These are phyloP conservation scores for Eutolmus rufibarbis DNA, from an alignment of 2,888 invertebrate genomes.

Conservation along the genomic window DNA sequence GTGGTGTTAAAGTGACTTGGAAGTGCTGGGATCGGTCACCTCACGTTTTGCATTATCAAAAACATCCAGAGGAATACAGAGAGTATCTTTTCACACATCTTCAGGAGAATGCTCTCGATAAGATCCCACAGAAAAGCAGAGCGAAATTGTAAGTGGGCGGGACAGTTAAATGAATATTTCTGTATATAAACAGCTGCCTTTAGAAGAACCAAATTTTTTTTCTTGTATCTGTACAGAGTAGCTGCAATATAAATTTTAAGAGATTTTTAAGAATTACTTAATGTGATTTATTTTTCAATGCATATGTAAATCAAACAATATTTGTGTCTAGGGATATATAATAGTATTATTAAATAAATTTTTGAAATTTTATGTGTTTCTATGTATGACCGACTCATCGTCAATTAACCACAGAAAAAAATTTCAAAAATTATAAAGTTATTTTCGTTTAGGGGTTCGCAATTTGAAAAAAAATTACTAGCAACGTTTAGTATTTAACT, in stretches of 20 bases:
- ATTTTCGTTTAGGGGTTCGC: no score
- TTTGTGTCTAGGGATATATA: not conserved
- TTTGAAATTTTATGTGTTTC: no score
- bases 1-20: slow-evolving; percentile 75
- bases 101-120: slow-evolving; percentile 54
- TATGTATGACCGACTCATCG: no score
- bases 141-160: slow-evolving; percentile 3
- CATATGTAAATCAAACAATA: not conserved
- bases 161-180: not conserved
- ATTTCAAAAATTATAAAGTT: no score
- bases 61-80: slow-evolving; percentile 72
- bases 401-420: no score
- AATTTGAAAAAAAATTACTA: no score
- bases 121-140: not conserved
- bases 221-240: not conserved
- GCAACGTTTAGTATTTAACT: no score
- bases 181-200: not conserved
- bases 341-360: not conserved
- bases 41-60: slow-evolving; percentile 74
- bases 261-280: not conserved
- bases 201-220: not conserved
- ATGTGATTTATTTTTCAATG: not conserved
- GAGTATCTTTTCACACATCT: slow-evolving; percentile 69
- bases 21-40: slow-evolving; percentile 79
- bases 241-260: not conserved